Base-by-base conservation (phyloP, 2,797 vertebrate genomes). In the Crypturellus tataupa region DNA sequence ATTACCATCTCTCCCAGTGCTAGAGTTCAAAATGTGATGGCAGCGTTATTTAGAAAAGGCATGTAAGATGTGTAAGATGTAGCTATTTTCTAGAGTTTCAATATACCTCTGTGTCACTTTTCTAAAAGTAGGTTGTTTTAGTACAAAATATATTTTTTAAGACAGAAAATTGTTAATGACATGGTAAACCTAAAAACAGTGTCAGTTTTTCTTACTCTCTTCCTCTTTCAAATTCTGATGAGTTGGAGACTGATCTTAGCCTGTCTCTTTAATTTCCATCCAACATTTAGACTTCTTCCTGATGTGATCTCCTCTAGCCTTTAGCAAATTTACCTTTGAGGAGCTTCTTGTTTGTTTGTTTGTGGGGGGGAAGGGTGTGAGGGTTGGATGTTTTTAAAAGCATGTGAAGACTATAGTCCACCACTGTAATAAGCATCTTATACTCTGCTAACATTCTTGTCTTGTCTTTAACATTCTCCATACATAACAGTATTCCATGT, bases 261-360 rank as follows among this genome's bases (percentile, higher is more conserved):
- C 31, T 25, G 13, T 49, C 91, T 84, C 18, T 9, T 83, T 17
- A 80, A n/a, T 8, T 76, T 7, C 21, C 3, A 13, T 76, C 12
- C 63, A 2, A 27, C 33, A 86, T 83, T 91, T 3, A 13, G 2
- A 33, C 14, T 64, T 56, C 27, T 75, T 85, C 24, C 21, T 78
- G 23, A 9, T 19, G 17, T 6, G 65, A n/a, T 33, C 33, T 19
- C 18, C 14, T 55, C 19, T 24, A 69, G 6, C 5, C 11, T 63
- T 14, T 65, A 88, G 21, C 11, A 62, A 31, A 65, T 60, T 29
- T 46, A 4, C 2, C 9, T 46, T 63, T 59, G 29, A 53, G 2
- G 6, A 5, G 0, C 10, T 24, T 51, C 31, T 18, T 19, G 58
- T 75, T 44, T 16, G 0, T 0, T 73, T 72, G 37, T 84, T 56